phyloP scores from a whole-genome alignment of 2,888 invertebrate species.

The Oxytorus armatus region DNA sequence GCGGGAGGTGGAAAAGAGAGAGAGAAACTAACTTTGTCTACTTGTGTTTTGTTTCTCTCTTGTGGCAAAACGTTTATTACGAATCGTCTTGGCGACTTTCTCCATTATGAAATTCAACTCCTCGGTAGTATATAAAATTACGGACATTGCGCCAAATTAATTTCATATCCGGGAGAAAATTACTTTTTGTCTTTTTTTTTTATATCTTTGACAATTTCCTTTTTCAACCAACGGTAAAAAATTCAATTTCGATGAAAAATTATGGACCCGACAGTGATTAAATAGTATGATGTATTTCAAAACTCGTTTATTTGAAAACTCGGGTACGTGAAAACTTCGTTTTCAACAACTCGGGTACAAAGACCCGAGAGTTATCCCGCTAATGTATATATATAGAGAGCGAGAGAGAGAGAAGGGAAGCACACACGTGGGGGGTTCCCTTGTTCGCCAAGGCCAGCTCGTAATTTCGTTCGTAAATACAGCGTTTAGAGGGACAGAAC shows the following conservation, averaged over 20 bases:
- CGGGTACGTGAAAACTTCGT: too few species aligned
- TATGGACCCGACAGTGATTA: too few species aligned
- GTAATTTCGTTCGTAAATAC: conserved; percentile 55
- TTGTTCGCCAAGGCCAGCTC: conserved; percentile 46
- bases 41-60: conserved; percentile 22
- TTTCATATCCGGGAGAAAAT: conserved; percentile 22
- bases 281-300: too few species aligned
- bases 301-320: too few species aligned
- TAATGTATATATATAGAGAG: not conserved
- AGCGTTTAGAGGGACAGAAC: conserved; percentile 43
- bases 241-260: too few species aligned
- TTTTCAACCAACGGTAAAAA: not conserved
- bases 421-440: conserved; percentile 26
- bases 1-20: conserved; percentile 36
- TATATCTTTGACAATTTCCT: not conserved
- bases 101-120: conserved; percentile 50
- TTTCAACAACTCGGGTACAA: not conserved
- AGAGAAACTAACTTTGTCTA: conserved; percentile 46
- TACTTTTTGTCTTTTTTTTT: not conserved
- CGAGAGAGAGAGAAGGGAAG: not conserved
- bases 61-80: conserved; percentile 40
- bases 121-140: conserved; percentile 17
- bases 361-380: not conserved
- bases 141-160: conserved; percentile 23
- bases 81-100: conserved; percentile 48